A percentile compares a stretch with the other conserved stretches of the same genome.
These are phyloP conservation scores for Lampris incognitus DNA, from an alignment of 2,113 vertebrate genomes.

Conservation along the genomic window DNA sequence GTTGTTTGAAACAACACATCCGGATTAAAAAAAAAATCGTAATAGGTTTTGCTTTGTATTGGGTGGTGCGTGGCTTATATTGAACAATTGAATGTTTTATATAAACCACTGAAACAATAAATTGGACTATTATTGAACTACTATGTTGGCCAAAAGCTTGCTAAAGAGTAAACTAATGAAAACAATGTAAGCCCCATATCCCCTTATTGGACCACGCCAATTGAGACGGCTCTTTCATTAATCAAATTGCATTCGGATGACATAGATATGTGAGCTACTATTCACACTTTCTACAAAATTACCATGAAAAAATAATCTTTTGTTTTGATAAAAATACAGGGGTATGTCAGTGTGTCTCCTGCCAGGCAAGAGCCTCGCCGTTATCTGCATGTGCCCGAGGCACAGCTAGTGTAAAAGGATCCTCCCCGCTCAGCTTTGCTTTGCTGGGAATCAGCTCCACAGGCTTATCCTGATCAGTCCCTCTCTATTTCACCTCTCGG, in stretches of 20 bases:
- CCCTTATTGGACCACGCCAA: conserved; percentile 14
- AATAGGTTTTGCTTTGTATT: no score
- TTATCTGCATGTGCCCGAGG: conserved; percentile 67
- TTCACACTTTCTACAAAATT: conserved; percentile 40
- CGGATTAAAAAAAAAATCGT: conserved; percentile 34
- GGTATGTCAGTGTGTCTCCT: conserved; percentile 39
- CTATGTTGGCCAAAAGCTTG: neutral
- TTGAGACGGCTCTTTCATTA: conserved; percentile 3
- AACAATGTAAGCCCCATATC: conserved; percentile 23
- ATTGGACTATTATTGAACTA: neutral
- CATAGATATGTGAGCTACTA: conserved; percentile 25
- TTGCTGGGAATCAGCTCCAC: conserved; percentile 48
- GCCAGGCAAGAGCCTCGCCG: conserved; percentile 48
- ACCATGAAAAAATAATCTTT: conserved; percentile 43
- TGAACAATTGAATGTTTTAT: neutral
- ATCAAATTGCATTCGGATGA: conserved; percentile 26
- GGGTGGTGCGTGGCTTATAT: no score
- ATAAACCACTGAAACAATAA: neutral
- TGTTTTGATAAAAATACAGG: conserved; percentile 60
- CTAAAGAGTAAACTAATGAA: conserved; percentile 30
- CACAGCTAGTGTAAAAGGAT: conserved; percentile 60
- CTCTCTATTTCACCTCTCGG: conserved; percentile 49
- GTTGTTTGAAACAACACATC: neutral
- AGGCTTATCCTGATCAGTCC: conserved; percentile 50
- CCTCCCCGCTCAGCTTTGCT: conserved; percentile 47